Evolutionary conservation across 2,113 vertebrate genomes (phyloP).

Genomic region (Bubo blakistoni): DNA sequence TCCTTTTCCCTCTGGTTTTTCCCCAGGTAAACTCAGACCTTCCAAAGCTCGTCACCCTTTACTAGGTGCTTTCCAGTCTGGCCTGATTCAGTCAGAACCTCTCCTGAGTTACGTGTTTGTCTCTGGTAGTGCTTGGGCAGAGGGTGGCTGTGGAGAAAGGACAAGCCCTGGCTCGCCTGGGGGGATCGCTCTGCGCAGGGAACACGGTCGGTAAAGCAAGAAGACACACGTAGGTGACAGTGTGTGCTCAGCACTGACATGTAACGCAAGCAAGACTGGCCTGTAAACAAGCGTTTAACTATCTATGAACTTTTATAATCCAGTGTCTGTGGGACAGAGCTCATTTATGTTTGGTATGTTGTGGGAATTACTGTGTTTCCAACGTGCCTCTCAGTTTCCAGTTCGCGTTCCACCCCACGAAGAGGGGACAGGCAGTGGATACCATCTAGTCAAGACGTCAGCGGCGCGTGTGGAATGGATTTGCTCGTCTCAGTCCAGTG

Average conservation of each 20-base stretch:
- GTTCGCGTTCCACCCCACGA: neutral
- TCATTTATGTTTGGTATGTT: neutral
- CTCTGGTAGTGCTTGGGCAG: neutral
- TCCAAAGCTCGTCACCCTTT: neutral
- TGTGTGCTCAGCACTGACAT: neutral
- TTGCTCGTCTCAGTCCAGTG: neutral
- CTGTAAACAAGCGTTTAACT: neutral
- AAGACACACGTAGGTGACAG: neutral
- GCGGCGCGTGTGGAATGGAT: rapidly evolving
- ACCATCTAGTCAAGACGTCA: rapidly evolving
- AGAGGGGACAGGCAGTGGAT: neutral
- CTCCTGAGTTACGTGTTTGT: neutral
- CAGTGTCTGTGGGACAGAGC: neutral
- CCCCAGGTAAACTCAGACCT: neutral
- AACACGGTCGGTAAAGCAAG: neutral
- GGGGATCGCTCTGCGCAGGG: neutral
- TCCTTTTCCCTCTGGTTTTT: neutral
- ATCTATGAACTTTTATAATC: neutral
- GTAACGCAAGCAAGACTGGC: neutral
- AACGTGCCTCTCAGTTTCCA: rapidly evolving
- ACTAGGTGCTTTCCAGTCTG: neutral
- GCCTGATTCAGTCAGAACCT: neutral
- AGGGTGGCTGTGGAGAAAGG: neutral
- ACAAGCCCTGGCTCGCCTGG: neutral
- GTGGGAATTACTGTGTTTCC: neutral